Base-by-base conservation (phyloP, 2,888 invertebrate species). In the Nomada goodeniana region DNA sequence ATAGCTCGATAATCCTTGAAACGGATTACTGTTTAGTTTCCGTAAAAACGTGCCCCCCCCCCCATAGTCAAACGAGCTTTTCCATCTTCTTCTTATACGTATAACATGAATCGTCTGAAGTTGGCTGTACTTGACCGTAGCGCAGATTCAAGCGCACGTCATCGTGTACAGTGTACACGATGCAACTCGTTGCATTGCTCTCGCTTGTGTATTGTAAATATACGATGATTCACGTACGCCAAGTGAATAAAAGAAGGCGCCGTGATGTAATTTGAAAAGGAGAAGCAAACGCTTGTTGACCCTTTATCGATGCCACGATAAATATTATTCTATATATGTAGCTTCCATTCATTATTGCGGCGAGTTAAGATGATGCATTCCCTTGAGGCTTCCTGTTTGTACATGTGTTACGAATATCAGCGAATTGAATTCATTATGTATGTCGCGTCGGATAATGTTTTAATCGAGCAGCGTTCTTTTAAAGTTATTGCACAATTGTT, bases 101-200 rank as follows among this genome's bases (percentile, higher is more conserved):
- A 74, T 23, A 47, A 52, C 15, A 26, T n/a, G 26, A 29, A 36
- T 3, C 4, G 13, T 20, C 47, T 82, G 83, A 82, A 82, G 82
- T 83, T 74, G 13, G 74, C 64, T 26, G 36, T 36, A n/a, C 0
- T 72, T 18, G 7, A 47, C 23, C 52, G 29, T 52, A 52, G 44
- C 63, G 52, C 20, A 55, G 53, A 50, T 26, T 57, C 29, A 2
- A 72, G 47, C 47, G 69, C 68, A 71, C 68, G 60, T 73, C 72
- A 53, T 20, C 53, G 47, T 10, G 23, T 36, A 36, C 36, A 7
- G 36, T 36, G 36, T 23, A 47, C 29, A 9, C 13, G 20, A 42
- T 55, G 67, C 23, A 23, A 26, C 10, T n/a, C 9, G 23, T 50
- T 64, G 20, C 59, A 13, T n/a, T 57, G 29, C 23, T 55, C 15